These are phyloP conservation scores for Diarsia mendica DNA, from an alignment of 2,888 invertebrate species.

Conservation along the genomic window DNA sequence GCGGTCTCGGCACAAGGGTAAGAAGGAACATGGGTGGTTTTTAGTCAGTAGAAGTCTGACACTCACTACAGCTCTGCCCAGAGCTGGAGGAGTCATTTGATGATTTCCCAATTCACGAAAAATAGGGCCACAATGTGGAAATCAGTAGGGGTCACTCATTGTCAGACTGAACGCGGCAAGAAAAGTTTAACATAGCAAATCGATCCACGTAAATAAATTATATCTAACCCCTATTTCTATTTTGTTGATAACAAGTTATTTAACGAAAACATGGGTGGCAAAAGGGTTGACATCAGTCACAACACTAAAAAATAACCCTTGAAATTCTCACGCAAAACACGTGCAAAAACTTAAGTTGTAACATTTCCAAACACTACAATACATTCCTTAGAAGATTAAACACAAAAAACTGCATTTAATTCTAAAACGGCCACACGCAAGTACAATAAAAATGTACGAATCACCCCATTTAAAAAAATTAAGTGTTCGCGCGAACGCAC, in stretches of 20 bases:
- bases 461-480: slow-evolving; percentile 82
- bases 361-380: slow-evolving; percentile 54
- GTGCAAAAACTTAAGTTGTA: slow-evolving; percentile 67
- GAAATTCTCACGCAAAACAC: slow-evolving; percentile 63
- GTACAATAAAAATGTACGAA: slow-evolving; percentile 55
- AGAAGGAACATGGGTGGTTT: no score
- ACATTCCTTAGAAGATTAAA: slow-evolving; percentile 62
- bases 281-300: slow-evolving; percentile 48
- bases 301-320: slow-evolving; percentile 28
- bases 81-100: no score
- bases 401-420: slow-evolving; percentile 50
- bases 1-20: no score
- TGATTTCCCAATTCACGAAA: no score
- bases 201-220: neutral
- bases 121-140: neutral
- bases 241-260: neutral
- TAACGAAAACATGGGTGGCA: slow-evolving; percentile 37
- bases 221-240: neutral
- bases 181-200: neutral
- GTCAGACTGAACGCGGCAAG: no score
- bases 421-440: slow-evolving; percentile 66
- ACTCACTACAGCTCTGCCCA: no score
- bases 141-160: neutral
- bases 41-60: no score
- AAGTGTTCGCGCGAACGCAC: slow-evolving; percentile 83